Evolutionary conservation across 53 echinoderm and acorn worm species (phyloP).

Genomic region (Hippasteria phrygiana): DNA sequence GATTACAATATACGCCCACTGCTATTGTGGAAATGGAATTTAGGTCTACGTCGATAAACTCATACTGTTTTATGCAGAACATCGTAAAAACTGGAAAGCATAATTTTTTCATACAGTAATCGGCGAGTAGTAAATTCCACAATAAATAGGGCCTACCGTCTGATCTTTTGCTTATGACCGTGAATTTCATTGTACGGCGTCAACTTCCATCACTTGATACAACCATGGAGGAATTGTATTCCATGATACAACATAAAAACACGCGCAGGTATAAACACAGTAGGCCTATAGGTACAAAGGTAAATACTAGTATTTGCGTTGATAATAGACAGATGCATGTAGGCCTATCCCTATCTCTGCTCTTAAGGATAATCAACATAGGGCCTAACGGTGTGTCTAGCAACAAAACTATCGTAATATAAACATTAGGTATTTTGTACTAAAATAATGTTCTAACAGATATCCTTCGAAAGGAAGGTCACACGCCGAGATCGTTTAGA

Average conservation of each 20-base stretch:
- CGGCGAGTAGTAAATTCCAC: too few species aligned
- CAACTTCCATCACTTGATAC: too few species aligned
- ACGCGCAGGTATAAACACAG: background rate
- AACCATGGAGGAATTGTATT: too few species aligned
- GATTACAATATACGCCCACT: too few species aligned
- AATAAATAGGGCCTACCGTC: too few species aligned
- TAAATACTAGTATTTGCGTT: background rate
- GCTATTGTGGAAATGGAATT: too few species aligned
- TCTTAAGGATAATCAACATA: background rate
- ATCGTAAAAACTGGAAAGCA: too few species aligned
- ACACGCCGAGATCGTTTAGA: background rate
- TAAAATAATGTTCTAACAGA: background rate
- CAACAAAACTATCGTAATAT: constrained; percentile 33
- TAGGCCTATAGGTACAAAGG: background rate
- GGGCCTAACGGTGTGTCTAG: constrained; percentile 14
- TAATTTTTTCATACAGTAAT: too few species aligned
- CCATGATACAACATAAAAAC: background rate
- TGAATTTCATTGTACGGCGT: too few species aligned
- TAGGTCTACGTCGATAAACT: too few species aligned
- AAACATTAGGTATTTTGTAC: background rate
- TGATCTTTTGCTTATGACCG: too few species aligned
- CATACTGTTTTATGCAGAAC: too few species aligned
- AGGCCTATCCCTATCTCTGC: background rate
- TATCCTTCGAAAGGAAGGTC: background rate
- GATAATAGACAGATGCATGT: background rate